Percentiles rank a stretch among this genome's conserved stretches.
Conservation (phyloP, 1,140 invertebrate species). For the Pseudomyrmex gracilis region DNA sequence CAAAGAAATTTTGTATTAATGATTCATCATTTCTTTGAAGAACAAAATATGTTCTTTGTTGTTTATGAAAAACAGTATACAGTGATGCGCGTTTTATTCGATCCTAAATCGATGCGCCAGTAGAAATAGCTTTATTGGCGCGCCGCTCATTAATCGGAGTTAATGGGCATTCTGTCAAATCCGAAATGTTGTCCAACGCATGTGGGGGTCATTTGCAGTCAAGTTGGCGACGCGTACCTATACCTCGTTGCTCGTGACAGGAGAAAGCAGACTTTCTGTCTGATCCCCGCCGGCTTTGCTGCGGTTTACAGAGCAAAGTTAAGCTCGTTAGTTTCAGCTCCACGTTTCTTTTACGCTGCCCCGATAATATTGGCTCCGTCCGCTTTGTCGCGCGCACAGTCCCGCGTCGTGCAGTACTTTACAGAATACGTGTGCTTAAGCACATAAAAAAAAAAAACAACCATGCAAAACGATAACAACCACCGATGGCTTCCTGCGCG, state of each 20-base stretch:
- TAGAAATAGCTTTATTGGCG: constrained; percentile 35
- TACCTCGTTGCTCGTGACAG: constrained; percentile 17
- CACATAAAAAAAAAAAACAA: constrained; percentile 47
- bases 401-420: not conserved
- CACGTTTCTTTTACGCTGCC: constrained; percentile 53
- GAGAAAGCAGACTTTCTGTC: constrained; percentile 53
- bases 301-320: constrained; percentile 53
- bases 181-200: constrained; percentile 29
- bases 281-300: constrained; percentile 41
- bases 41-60: no score
- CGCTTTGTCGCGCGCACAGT: constrained; percentile 19
- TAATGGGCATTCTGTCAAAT: constrained; percentile 39
- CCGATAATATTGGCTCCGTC: constrained; percentile 42
- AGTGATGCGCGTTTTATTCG: not conserved
- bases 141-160: constrained; percentile 43
- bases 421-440: constrained; percentile 20
- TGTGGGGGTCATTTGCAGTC: constrained; percentile 19
- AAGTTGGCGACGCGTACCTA: constrained; percentile 24
- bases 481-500: constrained; percentile 4
- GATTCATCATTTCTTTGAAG: no score
- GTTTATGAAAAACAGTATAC: no score
- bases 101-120: not conserved
- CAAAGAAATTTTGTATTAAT: no score
- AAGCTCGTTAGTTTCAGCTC: constrained; percentile 59
- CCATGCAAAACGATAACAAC: constrained; percentile 41